Evolutionary conservation across 2,888 invertebrate species (phyloP), one percentile per base, ranked within the genome.

Genomic region (Baronia brevicornis): DNA sequence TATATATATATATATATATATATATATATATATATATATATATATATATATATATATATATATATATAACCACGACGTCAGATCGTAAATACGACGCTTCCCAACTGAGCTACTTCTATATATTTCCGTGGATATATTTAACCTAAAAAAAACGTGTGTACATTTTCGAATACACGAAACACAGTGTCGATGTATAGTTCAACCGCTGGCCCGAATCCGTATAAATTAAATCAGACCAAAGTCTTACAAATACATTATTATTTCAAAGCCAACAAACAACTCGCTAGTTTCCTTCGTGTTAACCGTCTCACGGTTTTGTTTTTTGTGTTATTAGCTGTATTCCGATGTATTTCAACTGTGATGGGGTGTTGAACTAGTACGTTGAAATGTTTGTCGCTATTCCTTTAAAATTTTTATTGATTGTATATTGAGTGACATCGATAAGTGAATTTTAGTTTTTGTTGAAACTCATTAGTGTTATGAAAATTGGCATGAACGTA

Each of bases 191-290:
- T 19, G 18, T 28, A 5, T 20, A 12, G 5, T 18, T 15, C 11
- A 23, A 13, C 18, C 32, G 33, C 17, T 19, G 30, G 30, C 33
- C 33, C 24, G 42, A 42, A 42, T 33, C 42, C 42, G 37, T 42
- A 42, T 22, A 37, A 42, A 42, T 31, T 26, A 36, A 36, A 30
- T 27, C 22, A 11, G 31, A 36, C 30, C 30, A 26, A 30, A 27
- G 35, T 30, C 35, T 26, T 27, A 21, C 27, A 31, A 36, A 36
- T 36, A 9, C 7, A 19, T n/a, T 9, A 36, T 31, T 36, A 36
- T 26, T 29, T 26, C 10, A 22, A 31, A 36, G 30, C 33, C 22
- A 33, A 21, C 24, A n/a, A n/a, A n/a, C 20, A n/a, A 13, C 22
- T 22, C 23, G 18, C 15, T 21, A 22, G 33, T 28, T 24, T 7